These are phyloP conservation scores for Actinia equina DNA, from an alignment of 64 coral and sea anemone species.

Conservation along the genomic window DNA sequence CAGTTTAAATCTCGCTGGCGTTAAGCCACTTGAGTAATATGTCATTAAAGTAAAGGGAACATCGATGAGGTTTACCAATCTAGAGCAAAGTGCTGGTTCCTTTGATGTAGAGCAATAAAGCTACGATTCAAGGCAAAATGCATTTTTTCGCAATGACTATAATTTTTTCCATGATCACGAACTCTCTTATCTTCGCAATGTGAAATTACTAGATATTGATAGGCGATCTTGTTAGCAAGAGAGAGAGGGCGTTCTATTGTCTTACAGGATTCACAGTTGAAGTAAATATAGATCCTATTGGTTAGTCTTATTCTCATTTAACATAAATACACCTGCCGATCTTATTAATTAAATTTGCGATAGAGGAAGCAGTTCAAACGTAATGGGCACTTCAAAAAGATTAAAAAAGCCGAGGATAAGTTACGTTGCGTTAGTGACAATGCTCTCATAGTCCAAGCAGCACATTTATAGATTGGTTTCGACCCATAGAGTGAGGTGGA, in stretches of 20 bases:
- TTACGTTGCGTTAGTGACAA: neutral
- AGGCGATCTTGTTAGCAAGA: neutral
- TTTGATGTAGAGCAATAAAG: no score
- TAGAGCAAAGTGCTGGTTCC: no score
- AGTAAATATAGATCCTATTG: neutral
- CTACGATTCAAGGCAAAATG: neutral
- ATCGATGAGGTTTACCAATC: no score
- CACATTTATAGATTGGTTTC: neutral
- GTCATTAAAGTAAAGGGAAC: no score
- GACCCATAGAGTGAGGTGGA: neutral
- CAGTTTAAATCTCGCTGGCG: no score
- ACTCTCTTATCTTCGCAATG: neutral
- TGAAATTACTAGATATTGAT: neutral
- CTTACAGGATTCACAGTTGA: neutral
- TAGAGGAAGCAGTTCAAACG: neutral
- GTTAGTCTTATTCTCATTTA: neutral
- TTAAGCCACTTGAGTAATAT: no score
- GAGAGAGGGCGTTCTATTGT: neutral
- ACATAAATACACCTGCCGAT: neutral
- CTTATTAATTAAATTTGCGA: neutral
- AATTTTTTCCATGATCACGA: neutral
- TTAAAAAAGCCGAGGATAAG: neutral
- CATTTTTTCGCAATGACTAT: neutral
- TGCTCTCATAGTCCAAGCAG: neutral
- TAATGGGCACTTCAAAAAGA: neutral